Base-by-base conservation (phyloP, 2,888 invertebrate species). In the Hypomecis atomaria region DNA sequence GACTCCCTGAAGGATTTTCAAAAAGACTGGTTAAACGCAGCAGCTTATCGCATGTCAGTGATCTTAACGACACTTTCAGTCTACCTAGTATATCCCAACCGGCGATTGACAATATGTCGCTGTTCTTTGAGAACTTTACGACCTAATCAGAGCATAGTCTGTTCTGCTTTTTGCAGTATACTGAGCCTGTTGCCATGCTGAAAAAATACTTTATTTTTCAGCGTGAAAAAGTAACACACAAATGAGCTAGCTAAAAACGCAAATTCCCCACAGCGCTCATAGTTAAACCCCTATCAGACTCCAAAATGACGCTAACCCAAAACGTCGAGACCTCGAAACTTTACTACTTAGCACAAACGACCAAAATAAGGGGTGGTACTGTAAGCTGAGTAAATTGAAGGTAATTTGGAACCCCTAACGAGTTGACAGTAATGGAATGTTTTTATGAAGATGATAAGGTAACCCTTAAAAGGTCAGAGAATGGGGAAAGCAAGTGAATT, bases 351-450 rank as follows among this genome's bases (percentile, higher is more conserved):
- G 65, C 40, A 37, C 47, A 47, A 64, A 64, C 50, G 60, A 57
- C 47, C 65, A 53, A 65, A 65, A 65, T 65, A 61, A 65, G 56
- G 60, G 60, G 13, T 57, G 45, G 13, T 13, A 59, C 59, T 59
- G 55, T 49, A 23, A 64, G 54, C 59, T 40, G 45, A 64, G 55
- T 64, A 59, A 74, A 73, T 74, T 72, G 79, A 79, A 77, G 74
- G 74, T 79, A 78, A 81, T 81, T 80, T 78, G 79, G 80, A 72
- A 71, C 65, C 71, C 68, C 67, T 60, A 61, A 60, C 59, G 55
- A 53, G 66, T 72, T 72, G 74, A 75, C 73, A 71, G 67, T 76
- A 77, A 78, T 78, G 75, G 73, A 78, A 72, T 75, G 60, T 71
- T 76, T 77, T 75, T 72, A 73, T 73, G 71, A 70, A 72, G 72